phyloP scores from a whole-genome alignment of 2,888 invertebrate species.

The Eretmocerus hayati region DNA sequence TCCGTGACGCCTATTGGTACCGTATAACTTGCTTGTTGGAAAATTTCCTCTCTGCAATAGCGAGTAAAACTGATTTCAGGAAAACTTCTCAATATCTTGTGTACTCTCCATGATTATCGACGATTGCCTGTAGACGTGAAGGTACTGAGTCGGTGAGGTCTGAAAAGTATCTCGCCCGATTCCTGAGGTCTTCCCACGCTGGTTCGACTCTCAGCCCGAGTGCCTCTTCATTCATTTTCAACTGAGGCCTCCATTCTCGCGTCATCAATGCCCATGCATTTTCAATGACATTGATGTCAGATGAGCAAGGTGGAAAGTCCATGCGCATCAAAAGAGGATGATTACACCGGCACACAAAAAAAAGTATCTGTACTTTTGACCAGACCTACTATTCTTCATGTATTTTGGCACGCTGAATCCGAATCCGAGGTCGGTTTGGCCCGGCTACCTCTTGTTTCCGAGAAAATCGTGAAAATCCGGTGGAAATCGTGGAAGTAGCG shows the following conservation, averaged over 20 bases:
- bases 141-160: neutral
- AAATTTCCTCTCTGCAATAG: no score
- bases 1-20: no score
- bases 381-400: no score
- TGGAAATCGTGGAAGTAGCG: no score
- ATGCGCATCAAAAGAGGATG: neutral
- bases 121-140: neutral
- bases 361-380: no score
- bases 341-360: no score
- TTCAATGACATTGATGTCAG: slow-evolving; percentile 8
- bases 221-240: neutral
- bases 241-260: neutral
- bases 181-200: neutral
- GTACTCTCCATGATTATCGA: neutral
- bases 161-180: neutral
- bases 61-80: no score
- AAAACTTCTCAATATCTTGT: neutral
- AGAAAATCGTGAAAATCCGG: no score
- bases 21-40: no score
- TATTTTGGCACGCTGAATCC: no score
- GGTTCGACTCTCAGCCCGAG: neutral
- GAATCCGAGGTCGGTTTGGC: no score
- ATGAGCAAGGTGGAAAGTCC: neutral
- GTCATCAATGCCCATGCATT: slow-evolving; percentile 3
- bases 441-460: no score